Evolutionary conservation across 2,888 invertebrate genomes (phyloP).

Genomic region (Baccha elongata): DNA sequence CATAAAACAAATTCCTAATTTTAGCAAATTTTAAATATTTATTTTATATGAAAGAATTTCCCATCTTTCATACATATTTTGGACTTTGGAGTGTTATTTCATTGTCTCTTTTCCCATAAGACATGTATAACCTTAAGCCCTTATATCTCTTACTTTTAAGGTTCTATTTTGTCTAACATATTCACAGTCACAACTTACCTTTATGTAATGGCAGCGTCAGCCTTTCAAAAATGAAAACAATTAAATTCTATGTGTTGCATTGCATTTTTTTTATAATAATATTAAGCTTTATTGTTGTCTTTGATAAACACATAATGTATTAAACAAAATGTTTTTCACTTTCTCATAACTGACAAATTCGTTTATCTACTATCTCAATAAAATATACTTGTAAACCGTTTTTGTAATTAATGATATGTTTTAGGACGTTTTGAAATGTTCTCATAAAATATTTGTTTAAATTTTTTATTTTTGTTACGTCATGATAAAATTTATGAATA

Average conservation of each 20-base stretch:
- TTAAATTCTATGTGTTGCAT: slow-evolving; percentile 5
- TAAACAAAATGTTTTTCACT: background rate
- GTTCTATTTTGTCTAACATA: too few relatives aligned
- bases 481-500: background rate
- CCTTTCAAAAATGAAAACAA: too few relatives aligned
- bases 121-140: too few relatives aligned
- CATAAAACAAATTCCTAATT: too few relatives aligned
- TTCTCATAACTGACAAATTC: slow-evolving; percentile 7
- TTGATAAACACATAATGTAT: background rate
- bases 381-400: slow-evolving; percentile 44
- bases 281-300: slow-evolving; percentile 6
- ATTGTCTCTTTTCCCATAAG: too few relatives aligned
- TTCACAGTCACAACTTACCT: too few relatives aligned
- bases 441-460: background rate
- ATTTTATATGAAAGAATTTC: too few relatives aligned
- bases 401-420: slow-evolving; percentile 59
- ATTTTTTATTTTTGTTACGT: background rate
- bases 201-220: too few relatives aligned
- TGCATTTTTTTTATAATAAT: slow-evolving; percentile 11
- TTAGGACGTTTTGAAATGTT: slow-evolving; percentile 41
- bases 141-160: too few relatives aligned
- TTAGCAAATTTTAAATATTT: too few relatives aligned
- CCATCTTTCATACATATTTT: too few relatives aligned
- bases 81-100: too few relatives aligned
- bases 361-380: background rate